Percentiles rank a stretch among this genome's conserved stretches.
Evolutionary conservation across 2,797 vertebrate genomes (phyloP).

Genomic region (Eulemur coronatus): DNA sequence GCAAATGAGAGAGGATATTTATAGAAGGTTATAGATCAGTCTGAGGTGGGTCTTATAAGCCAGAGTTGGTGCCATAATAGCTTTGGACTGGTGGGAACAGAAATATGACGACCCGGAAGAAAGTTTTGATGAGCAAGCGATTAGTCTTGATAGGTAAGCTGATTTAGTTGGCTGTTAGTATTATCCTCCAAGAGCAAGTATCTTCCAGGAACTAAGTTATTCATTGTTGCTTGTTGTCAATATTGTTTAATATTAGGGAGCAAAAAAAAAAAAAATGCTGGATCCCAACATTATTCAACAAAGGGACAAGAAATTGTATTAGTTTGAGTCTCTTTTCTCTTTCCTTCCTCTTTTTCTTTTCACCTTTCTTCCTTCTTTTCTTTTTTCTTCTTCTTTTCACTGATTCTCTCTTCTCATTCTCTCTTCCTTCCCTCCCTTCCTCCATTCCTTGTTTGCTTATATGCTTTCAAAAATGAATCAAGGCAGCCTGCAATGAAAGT

Average conservation of each 20-base stretch:
- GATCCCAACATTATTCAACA: neutral
- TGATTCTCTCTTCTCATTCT: neutral
- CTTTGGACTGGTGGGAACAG: neutral
- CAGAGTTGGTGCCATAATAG: neutral
- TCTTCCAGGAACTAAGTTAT: neutral
- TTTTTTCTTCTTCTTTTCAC: neutral
- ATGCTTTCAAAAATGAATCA: neutral
- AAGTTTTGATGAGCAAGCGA: neutral
- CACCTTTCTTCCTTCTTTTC: neutral
- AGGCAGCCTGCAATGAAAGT: neutral
- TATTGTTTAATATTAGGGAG: neutral
- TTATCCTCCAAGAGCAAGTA: neutral
- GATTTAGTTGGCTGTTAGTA: neutral
- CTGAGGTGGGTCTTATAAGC: neutral
- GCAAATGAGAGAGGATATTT: neutral
- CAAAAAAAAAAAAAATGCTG: neutral
- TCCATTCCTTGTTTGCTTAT: neutral
- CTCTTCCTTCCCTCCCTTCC: neutral
- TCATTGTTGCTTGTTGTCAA: neutral
- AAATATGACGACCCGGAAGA: neutral
- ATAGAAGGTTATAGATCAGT: neutral
- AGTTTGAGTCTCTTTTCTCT: neutral
- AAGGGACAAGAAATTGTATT: neutral
- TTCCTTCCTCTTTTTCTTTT: neutral
- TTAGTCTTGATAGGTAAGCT: neutral